Evolutionary conservation across 2,888 invertebrate genomes (phyloP).

Genomic region (Heliconius aoede): DNA sequence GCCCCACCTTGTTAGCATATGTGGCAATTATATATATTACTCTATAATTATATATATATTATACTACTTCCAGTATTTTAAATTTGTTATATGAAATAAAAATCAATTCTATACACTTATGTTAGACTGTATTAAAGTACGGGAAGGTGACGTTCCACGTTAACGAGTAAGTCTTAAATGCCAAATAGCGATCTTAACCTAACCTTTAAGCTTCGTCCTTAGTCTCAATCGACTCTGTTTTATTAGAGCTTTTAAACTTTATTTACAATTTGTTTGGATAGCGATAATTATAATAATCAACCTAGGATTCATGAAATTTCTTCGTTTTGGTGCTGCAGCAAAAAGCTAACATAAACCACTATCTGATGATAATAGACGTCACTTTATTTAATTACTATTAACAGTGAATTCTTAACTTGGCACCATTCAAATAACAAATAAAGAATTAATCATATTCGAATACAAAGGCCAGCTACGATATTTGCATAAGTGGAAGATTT

Average conservation of each 20-base stretch:
- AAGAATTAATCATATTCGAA: neutral
- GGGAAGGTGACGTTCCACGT: constrained; percentile 26
- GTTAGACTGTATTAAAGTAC: constrained; percentile 3
- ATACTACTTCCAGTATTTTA: neutral
- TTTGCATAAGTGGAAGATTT: constrained; percentile 31
- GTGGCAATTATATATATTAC: too few species aligned
- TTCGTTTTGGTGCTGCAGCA: too few species aligned
- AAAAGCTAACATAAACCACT: too few species aligned
- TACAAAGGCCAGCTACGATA: constrained; percentile 15
- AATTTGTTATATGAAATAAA: neutral
- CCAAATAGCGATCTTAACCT: constrained; percentile 37
- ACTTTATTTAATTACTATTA: constrained; percentile 8
- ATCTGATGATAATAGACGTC: neutral
- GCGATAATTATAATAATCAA: neutral
- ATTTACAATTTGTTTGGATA: neutral
- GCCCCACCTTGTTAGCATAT: too few species aligned
- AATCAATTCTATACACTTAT: neutral
- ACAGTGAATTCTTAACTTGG: neutral
- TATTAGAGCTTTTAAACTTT: constrained; percentile 11
- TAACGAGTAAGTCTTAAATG: constrained; percentile 40
- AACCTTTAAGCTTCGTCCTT: constrained; percentile 41
- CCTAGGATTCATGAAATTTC: neutral
- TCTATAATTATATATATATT: too few species aligned
- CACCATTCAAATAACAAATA: constrained; percentile 16
- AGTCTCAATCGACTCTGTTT: constrained; percentile 17